Base-by-base conservation (phyloP, 2,113 vertebrate genomes). In the Micronycteris hirsuta region DNA sequence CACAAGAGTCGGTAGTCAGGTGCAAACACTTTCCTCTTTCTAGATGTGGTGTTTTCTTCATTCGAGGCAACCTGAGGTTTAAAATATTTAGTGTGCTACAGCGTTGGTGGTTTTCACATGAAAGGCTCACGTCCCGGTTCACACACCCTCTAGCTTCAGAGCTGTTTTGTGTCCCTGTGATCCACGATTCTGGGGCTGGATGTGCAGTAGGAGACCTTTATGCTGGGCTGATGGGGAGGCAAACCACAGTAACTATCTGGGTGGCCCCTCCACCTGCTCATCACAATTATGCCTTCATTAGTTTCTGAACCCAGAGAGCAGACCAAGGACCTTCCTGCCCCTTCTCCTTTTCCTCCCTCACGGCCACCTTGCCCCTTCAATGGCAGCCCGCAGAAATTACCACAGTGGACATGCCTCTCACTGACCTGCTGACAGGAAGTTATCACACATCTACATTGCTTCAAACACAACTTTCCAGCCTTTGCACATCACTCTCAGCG, bases 401-500 rank as follows among this genome's bases (percentile, higher is more conserved):
- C 82, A 94, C 96, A 94, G 89, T 87, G 95, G 96, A 98, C 98
- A 96, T 95, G 98, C 98, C 97, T 98, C 98, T 98, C 98, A 98
- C 94, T 98, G 98, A 98, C 98, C 97, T 94, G 95, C 98, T 98
- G 98, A 99, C 98, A 98, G 98, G 98, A 99, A 98, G 99, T 99
- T 98, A 99, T 99, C 98, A 98, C 98, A 98, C 96, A 89, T 99
- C 98, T 98, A 98, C 98, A 98, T 98, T 98, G 98, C 98, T 99
- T 99, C 99, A 98, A 99, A 99, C 98, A 98, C 98, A 98, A 98
- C 99, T 99, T 99, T 97, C 97, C 97, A 98, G 98, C 98, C 98
- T 99, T 98, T 98, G 98, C 98, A 98, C 98, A 98, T 98, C 98
- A 98, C 99, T 99, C 98, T 98, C 98, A 94, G 96, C 97, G 97